Percentiles rank a stretch among this genome's conserved stretches.
Conservation (phyloP, 30 jellyfish, hydroid and myxozoan genomes). For the Pseudorhiza aurosa region DNA sequence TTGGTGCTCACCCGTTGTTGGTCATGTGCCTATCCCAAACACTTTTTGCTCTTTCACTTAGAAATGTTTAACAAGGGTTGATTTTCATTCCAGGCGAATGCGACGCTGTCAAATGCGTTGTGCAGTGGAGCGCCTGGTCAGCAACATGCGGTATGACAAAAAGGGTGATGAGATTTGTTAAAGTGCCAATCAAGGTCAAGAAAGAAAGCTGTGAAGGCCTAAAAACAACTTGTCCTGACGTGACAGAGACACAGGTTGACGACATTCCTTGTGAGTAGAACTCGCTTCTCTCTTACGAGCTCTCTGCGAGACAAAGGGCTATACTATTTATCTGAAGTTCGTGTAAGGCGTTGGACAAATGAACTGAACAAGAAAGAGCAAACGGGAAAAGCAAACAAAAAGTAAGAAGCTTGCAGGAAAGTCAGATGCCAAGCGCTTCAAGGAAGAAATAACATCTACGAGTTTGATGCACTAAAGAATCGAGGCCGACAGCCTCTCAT, state of each 20-base stretch:
- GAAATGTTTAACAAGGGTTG: too few relatives aligned
- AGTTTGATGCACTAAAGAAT: too few relatives aligned
- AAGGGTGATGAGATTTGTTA: slow-evolving; percentile 30
- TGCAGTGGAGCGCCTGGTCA: slow-evolving; percentile 82
- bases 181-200: slow-evolving; percentile 48
- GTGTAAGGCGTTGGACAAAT: background rate
- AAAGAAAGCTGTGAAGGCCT: slow-evolving; percentile 55
- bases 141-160: slow-evolving; percentile 69
- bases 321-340: background rate
- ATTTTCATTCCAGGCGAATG: slow-evolving; percentile 62
- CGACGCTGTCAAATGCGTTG: slow-evolving; percentile 57
- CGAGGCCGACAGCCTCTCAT: too few relatives aligned
- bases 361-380: background rate
- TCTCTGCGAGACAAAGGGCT: too few relatives aligned
- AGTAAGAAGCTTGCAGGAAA: too few relatives aligned
- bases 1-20: too few relatives aligned
- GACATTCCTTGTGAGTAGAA: slow-evolving; percentile 71
- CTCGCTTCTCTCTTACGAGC: too few relatives aligned
- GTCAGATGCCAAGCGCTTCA: too few relatives aligned
- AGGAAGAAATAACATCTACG: background rate
- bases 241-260: slow-evolving; percentile 52
- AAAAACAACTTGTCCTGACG: slow-evolving; percentile 45
- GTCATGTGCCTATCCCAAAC: too few relatives aligned
- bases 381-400: too few relatives aligned
- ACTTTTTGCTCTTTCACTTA: too few relatives aligned